Conservation (phyloP, 2,113 vertebrate species). For the Ranitomeya imitator region DNA sequence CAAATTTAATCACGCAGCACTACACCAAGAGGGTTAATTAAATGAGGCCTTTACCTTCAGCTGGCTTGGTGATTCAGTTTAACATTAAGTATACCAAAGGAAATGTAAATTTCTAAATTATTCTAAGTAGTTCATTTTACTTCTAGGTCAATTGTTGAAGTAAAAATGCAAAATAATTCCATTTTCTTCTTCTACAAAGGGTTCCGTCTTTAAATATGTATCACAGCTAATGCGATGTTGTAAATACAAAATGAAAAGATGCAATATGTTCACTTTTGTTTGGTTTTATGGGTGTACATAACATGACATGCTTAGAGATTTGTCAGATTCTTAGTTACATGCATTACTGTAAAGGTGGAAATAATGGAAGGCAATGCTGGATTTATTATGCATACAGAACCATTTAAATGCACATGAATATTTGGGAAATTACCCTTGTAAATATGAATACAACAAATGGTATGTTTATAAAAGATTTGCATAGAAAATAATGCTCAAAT, state of each 20-base stretch:
- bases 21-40: constrained; percentile 95
- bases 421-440: constrained; percentile 7
- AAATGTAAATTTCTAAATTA: constrained; percentile 76
- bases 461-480: neutral
- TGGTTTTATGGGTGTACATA: neutral
- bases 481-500: neutral
- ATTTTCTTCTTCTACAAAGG: constrained; percentile 36
- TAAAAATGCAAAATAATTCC: constrained; percentile 49
- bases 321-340: neutral
- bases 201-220: constrained; percentile 39
- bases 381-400: neutral
- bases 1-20: constrained; percentile 94
- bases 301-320: neutral
- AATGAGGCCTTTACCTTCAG: constrained; percentile 84
- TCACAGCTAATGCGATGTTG: constrained; percentile 1
- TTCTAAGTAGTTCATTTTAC: constrained; percentile 73
- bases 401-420: constrained; percentile 24
- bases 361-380: neutral
- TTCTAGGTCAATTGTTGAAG: constrained; percentile 57
- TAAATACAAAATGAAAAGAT: constrained; percentile 34
- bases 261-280: constrained; percentile 25
- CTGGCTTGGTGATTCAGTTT: constrained; percentile 74
- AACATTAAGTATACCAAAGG: constrained; percentile 80
- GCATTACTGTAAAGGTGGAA: neutral
- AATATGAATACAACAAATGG: neutral